These are phyloP conservation scores for Micromesistius poutassou DNA, from an alignment of 2,797 vertebrate genomes.

Conservation along the genomic window DNA sequence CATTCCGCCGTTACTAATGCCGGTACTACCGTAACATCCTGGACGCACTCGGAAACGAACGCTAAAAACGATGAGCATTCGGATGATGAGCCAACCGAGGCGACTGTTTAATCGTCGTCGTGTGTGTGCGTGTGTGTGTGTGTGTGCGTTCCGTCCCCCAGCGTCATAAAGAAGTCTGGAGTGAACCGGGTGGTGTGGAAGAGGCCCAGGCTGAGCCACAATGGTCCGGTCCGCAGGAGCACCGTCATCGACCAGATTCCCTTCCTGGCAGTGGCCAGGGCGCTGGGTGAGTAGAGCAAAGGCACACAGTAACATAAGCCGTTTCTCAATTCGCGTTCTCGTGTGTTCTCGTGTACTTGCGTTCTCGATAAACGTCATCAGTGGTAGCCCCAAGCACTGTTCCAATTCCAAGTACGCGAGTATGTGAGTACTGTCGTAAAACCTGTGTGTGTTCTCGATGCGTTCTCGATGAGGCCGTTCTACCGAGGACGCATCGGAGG, in stretches of 20 bases:
- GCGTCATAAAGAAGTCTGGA: slow-evolving; percentile 96
- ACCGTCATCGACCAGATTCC: slow-evolving; percentile 97
- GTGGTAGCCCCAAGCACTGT: no score
- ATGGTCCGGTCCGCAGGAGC: slow-evolving; percentile 91
- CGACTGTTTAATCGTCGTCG: background rate
- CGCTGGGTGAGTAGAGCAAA: slow-evolving; percentile 79
- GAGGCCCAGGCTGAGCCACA: slow-evolving; percentile 89
- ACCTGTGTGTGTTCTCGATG: no score
- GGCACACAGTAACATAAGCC: background rate
- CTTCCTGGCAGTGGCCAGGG: slow-evolving; percentile 92
- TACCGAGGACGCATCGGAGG: no score
- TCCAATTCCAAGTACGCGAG: no score
- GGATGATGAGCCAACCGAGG: background rate
- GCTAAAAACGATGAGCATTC: no score
- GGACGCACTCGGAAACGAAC: background rate
- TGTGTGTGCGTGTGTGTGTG: no score
- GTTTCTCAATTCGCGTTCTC: no score
- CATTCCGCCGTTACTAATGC: background rate
- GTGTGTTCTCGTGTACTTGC: no score
- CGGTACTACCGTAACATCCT: background rate
- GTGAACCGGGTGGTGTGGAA: slow-evolving; percentile 98
- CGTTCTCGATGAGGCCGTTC: no score
- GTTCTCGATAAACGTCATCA: no score
- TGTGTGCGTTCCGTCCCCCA: slow-evolving; percentile 48
- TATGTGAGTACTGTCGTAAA: no score